Conservation (phyloP, 1,140 invertebrate genomes). For the Latrodectus geometricus region DNA sequence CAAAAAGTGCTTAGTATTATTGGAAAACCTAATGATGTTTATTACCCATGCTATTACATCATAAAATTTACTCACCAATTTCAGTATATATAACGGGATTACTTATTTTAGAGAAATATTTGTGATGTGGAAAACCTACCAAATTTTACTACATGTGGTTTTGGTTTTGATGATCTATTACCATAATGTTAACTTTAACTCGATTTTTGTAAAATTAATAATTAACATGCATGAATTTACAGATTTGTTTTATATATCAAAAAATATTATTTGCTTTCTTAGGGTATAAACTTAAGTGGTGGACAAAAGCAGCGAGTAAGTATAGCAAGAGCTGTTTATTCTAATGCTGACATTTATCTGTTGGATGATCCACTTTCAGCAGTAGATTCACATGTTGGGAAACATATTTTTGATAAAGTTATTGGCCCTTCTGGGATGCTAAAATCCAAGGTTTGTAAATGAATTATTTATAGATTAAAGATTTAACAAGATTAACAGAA, state of each 20-base stretch:
- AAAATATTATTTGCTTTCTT: not conserved
- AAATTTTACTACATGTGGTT: too few species aligned
- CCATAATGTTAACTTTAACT: too few species aligned
- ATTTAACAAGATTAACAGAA: not conserved
- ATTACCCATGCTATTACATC: too few species aligned
- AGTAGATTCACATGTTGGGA: slow-evolving; percentile 70
- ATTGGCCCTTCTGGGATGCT: slow-evolving; percentile 66
- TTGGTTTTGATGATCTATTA: too few species aligned
- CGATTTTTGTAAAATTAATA: too few species aligned
- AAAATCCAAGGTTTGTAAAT: not conserved
- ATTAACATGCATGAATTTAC: too few species aligned
- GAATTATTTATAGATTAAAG: not conserved
- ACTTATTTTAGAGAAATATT: too few species aligned
- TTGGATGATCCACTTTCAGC: slow-evolving; percentile 71
- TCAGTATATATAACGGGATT: too few species aligned
- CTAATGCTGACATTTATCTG: slow-evolving; percentile 68
- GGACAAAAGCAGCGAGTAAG: slow-evolving; percentile 68
- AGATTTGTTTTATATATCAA: not conserved
- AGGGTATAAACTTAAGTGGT: slow-evolving; percentile 70
- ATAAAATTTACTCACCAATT: too few species aligned
- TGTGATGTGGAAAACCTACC: too few species aligned
- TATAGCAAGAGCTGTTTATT: slow-evolving; percentile 67
- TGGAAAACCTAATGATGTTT: too few species aligned
- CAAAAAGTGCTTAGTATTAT: too few species aligned
- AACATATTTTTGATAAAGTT: slow-evolving; percentile 70